These are phyloP conservation scores for Laothoe populi DNA, from an alignment of 2,888 invertebrate genomes.

Conservation along the genomic window DNA sequence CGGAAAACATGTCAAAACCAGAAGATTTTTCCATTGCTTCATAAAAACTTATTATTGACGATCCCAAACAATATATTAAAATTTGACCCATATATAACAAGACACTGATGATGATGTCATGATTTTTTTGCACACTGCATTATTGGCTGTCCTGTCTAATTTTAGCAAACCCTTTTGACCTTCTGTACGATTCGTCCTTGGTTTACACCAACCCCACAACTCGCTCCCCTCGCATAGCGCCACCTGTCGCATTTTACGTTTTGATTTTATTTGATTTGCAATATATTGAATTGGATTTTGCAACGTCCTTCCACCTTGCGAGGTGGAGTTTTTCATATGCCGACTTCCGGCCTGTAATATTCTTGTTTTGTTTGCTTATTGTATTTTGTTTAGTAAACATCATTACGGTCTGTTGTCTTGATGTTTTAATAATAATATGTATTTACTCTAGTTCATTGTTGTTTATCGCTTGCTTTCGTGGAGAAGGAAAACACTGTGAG, in stretches of 20 bases:
- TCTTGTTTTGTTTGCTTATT: background rate
- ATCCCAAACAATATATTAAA: too few relatives aligned
- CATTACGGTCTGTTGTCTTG: background rate
- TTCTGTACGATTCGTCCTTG: slow-evolving; percentile 34
- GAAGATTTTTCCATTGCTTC: too few relatives aligned
- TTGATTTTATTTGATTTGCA: slow-evolving; percentile 52
- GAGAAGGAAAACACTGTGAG: too few relatives aligned
- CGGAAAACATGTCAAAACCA: too few relatives aligned
- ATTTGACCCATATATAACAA: too few relatives aligned
- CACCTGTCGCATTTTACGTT: slow-evolving; percentile 50
- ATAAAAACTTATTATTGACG: too few relatives aligned
- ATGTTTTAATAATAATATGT: background rate
- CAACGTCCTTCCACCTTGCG: slow-evolving; percentile 25
- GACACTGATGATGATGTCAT: too few relatives aligned
- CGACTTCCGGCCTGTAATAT: background rate
- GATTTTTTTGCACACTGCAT: too few relatives aligned
- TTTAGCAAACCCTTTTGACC: slow-evolving; percentile 1
- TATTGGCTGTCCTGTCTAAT: background rate
- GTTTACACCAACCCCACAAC: slow-evolving; percentile 42
- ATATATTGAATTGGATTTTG: slow-evolving; percentile 27
- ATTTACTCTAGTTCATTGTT: too few relatives aligned
- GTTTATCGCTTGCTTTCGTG: too few relatives aligned
- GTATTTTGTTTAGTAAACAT: slow-evolving; percentile 16
- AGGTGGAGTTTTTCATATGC: slow-evolving; percentile 12
- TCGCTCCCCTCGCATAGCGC: slow-evolving; percentile 35